Evolutionary conservation across 2,888 invertebrate genomes (phyloP), one percentile per base, ranked within the genome.

Genomic region (Micropterix aruncella): DNA sequence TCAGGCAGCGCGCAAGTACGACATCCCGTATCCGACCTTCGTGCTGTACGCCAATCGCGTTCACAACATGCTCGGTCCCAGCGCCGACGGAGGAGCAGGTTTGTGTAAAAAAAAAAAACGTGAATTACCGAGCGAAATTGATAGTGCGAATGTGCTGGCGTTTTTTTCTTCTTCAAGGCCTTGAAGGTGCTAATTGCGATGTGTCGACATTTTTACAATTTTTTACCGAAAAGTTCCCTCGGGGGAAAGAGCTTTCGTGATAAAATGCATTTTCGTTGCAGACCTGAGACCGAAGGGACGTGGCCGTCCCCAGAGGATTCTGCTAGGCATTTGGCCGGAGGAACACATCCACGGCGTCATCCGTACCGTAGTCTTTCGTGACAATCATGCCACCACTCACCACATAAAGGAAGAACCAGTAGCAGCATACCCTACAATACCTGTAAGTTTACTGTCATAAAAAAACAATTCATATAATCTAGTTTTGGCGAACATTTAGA

Each of bases 1-100:
- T 19, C 91, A 92, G 61, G 92, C 92, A 0, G 92, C 92, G 16
- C 77, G 92, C 55, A 92, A 91, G 66, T 92, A 89, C 70, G 92
- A 92, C 73, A 92, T 92, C 62, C 92, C 92, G 43, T 92, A 92
- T 66, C 92, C 92, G 52, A 92, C 92, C 5, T 92, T 92, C 65
- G 92, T 92, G 51, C 75, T 92, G 43, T 92, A 92, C 62, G 92
- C 92, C 48, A 92, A 92, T 63, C 74, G 91, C 47, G 91, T 92
- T 41, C 91, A 92, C 70, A 92, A 92, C 63, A 90, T 92, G 88
- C 75, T 92, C 50, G 92, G 92, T 19, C 92, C 92, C 41, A 91
- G 90, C 49, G 87, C 88, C 43, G 90, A 91, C 60, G 90, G 90
- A 49, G 89, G 89, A 52, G 85, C 88, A 67, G 89, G 85, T 83